phyloP scores from a whole-genome alignment of 2,888 invertebrate genomes.

The Drosophila prolongata region DNA sequence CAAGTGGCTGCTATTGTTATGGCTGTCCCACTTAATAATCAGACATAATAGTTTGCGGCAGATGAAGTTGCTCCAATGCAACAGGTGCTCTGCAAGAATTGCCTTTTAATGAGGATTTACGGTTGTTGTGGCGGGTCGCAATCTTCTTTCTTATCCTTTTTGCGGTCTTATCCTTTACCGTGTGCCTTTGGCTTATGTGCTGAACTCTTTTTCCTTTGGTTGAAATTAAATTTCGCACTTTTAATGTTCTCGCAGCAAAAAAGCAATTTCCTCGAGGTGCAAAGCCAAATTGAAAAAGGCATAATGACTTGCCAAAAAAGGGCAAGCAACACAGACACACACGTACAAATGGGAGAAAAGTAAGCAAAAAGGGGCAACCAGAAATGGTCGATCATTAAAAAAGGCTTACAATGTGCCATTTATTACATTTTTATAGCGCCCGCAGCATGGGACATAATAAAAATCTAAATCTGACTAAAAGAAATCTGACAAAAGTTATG shows the following conservation, averaged over 20 bases:
- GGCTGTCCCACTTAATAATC: conserved; percentile 66
- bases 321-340: conserved; percentile 26
- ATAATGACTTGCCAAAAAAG: conserved; percentile 64
- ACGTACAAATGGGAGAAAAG: conserved; percentile 14
- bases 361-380: conserved; percentile 26
- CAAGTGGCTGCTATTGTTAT: conserved; percentile 63
- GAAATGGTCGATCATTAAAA: conserved; percentile 71
- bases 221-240: conserved; percentile 74
- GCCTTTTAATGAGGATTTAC: conserved; percentile 65
- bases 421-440: conserved; percentile 65
- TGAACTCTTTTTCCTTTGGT: conserved; percentile 39
- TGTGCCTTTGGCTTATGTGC: conserved; percentile 36
- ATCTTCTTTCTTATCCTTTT: neutral
- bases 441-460: conserved; percentile 33
- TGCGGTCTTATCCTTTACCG: conserved; percentile 26
- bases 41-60: conserved; percentile 67
- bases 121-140: conserved; percentile 29
- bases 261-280: conserved; percentile 75
- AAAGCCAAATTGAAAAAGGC: conserved; percentile 72
- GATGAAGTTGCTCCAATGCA: conserved; percentile 49
- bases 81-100: conserved; percentile 65
- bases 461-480: conserved; percentile 20
- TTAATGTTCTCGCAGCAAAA: conserved; percentile 61
- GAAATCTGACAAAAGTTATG: conserved; percentile 26
- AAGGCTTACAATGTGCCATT: conserved; percentile 65